Conservation (phyloP, 2,888 invertebrate genomes). For the Hesperia comma region DNA sequence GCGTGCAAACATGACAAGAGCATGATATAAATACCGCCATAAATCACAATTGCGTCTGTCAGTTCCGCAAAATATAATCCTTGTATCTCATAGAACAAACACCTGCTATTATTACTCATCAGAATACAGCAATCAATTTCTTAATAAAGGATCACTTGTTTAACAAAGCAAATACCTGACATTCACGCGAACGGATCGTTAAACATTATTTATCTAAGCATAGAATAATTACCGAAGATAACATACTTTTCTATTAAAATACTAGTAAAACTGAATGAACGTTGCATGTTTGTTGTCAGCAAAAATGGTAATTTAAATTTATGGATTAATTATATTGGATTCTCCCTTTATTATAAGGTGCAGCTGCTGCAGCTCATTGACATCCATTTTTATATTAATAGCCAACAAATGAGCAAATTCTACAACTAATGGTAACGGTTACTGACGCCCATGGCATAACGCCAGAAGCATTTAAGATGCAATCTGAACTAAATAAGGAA, state of each 20-base stretch:
- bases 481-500: too few species aligned
- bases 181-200: constrained; percentile 11
- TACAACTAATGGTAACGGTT: too few species aligned
- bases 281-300: background rate
- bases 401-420: too few species aligned
- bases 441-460: too few species aligned
- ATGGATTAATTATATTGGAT: too few species aligned
- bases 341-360: too few species aligned
- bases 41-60: constrained; percentile 40
- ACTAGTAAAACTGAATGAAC: background rate
- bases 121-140: constrained; percentile 42
- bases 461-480: too few species aligned
- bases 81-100: constrained; percentile 46
- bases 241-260: constrained; percentile 6
- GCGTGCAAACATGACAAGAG: constrained; percentile 18
- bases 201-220: constrained; percentile 11
- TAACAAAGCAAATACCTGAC: constrained; percentile 25
- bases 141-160: constrained; percentile 37
- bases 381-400: too few species aligned
- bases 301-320: background rate
- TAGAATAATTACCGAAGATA: constrained; percentile 1
- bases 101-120: constrained; percentile 57
- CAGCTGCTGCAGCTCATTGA: too few species aligned
- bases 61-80: constrained; percentile 36
- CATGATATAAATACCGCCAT: constrained; percentile 30